Evolutionary conservation across 2,888 invertebrate species (phyloP).

Genomic region (Hyalella azteca): DNA sequence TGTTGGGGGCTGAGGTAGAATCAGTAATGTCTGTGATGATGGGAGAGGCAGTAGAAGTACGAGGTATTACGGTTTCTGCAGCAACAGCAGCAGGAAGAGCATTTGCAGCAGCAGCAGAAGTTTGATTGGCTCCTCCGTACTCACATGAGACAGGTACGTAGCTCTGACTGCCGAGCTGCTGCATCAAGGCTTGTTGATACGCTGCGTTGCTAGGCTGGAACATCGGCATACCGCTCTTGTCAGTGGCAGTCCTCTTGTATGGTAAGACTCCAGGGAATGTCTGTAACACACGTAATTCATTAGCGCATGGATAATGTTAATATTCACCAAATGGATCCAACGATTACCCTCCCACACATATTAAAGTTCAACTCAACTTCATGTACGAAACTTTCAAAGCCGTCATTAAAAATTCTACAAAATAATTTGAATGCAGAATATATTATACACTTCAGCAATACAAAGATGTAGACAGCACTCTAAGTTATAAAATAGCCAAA

Average conservation of each 20-base stretch:
- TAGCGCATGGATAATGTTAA: too few relatives aligned
- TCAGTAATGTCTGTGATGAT: slow-evolving; percentile 47
- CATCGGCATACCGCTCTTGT: slow-evolving; percentile 94
- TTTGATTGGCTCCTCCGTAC: slow-evolving; percentile 68
- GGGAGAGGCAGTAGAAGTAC: slow-evolving; percentile 51
- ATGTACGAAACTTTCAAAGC: too few relatives aligned
- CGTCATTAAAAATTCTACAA: too few relatives aligned
- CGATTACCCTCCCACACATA: too few relatives aligned
- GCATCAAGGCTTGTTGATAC: slow-evolving; percentile 88
- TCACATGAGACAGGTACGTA: slow-evolving; percentile 99
- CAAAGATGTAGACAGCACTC: too few relatives aligned
- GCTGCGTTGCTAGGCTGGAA: slow-evolving; percentile 84
- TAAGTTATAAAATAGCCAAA: too few relatives aligned
- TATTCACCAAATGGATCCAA: too few relatives aligned
- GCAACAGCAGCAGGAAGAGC: slow-evolving; percentile 60
- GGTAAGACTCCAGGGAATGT: slow-evolving; percentile 95
- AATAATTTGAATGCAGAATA: too few relatives aligned
- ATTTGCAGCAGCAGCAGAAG: slow-evolving; percentile 60
- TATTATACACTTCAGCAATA: too few relatives aligned
- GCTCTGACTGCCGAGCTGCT: slow-evolving; percentile 77
- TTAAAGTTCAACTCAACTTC: too few relatives aligned
- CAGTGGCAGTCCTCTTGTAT: slow-evolving; percentile 89
- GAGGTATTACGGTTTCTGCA: slow-evolving; percentile 46
- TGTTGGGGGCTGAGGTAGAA: slow-evolving; percentile 47
- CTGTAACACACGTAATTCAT: slow-evolving; percentile 69